Conservation (phyloP, 37 sponge, comb jelly and placozoan genomes). For the Beroe ovata region DNA sequence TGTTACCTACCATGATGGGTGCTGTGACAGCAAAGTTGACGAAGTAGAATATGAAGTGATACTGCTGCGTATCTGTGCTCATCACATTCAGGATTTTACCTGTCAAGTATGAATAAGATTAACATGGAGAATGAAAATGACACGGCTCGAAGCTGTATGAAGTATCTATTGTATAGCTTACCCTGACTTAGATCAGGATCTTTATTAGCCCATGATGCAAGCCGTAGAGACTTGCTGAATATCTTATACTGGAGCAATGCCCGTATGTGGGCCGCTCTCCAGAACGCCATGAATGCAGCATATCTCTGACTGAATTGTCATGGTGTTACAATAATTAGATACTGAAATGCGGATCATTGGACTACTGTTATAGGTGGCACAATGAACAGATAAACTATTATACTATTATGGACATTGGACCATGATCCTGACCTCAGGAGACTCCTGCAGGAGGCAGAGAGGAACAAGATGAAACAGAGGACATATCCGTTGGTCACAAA, state of each 20-base stretch:
- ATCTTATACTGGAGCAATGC: slow-evolving; percentile 16
- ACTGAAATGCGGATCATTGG: too few relatives aligned
- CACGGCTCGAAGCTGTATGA: too few relatives aligned
- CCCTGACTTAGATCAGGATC: slow-evolving; percentile 63
- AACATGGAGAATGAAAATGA: too few relatives aligned
- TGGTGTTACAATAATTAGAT: too few relatives aligned
- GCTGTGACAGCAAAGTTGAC: slow-evolving; percentile 29
- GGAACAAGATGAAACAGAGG: slow-evolving; percentile 23
- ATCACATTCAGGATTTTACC: slow-evolving; percentile 59
- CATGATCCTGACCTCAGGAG: slow-evolving; percentile 40
- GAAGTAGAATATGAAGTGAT: slow-evolving; percentile 58
- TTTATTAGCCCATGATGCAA: slow-evolving; percentile 38
- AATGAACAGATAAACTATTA: too few relatives aligned
- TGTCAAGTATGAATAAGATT: neutral
- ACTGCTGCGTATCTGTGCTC: slow-evolving; percentile 64
- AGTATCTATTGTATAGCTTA: too few relatives aligned
- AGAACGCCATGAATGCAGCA: slow-evolving; percentile 6
- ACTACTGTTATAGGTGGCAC: too few relatives aligned
- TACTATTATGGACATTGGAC: too few relatives aligned
- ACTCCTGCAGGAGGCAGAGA: neutral
- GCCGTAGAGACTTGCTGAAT: slow-evolving; percentile 37
- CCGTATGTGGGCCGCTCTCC: slow-evolving; percentile 25
- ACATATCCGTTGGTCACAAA: slow-evolving; percentile 34
- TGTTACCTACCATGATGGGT: slow-evolving; percentile 32
- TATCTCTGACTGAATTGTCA: slow-evolving; percentile 27